A percentile compares a stretch with the other conserved stretches of the same genome.
Conservation (phyloP, 2,888 invertebrate genomes). For the Odontomyia ornata region DNA sequence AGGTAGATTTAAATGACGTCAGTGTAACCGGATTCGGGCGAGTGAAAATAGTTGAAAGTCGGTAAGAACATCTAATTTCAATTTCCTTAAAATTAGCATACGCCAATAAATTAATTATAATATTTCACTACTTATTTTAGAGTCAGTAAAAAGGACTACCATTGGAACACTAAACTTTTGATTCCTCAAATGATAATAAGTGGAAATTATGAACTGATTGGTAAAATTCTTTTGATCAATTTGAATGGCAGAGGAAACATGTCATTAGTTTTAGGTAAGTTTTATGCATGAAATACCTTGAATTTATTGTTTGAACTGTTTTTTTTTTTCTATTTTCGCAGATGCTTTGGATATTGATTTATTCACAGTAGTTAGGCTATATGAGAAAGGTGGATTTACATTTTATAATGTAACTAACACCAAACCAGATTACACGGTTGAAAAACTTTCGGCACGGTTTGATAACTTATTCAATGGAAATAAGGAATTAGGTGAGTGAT, state of each 20-base stretch:
- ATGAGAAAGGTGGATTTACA: conserved; percentile 70
- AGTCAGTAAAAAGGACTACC: conserved; percentile 74
- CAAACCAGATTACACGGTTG: conserved; percentile 74
- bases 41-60: conserved; percentile 71
- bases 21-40: conserved; percentile 74
- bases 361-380: conserved; percentile 72
- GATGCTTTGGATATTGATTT: conserved; percentile 75
- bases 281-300: not conserved
- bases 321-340: conserved; percentile 53
- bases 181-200: conserved; percentile 66
- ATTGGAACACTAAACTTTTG: conserved; percentile 71
- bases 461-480: conserved; percentile 79
- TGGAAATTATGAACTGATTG: conserved; percentile 74
- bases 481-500: conserved; percentile 70
- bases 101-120: too few species aligned
- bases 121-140: too few species aligned
- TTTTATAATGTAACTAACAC: conserved; percentile 76
- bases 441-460: conserved; percentile 73
- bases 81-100: too few species aligned
- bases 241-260: conserved; percentile 74
- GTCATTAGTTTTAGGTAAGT: conserved; percentile 58
- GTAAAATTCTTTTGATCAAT: conserved; percentile 75
- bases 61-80: conserved; percentile 67
- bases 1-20: conserved; percentile 76
- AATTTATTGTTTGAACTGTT: not conserved